A percentile compares a stretch with the other conserved stretches of the same genome.
These are phyloP conservation scores for Colius striatus DNA, from an alignment of 2,113 vertebrate species.

Conservation along the genomic window DNA sequence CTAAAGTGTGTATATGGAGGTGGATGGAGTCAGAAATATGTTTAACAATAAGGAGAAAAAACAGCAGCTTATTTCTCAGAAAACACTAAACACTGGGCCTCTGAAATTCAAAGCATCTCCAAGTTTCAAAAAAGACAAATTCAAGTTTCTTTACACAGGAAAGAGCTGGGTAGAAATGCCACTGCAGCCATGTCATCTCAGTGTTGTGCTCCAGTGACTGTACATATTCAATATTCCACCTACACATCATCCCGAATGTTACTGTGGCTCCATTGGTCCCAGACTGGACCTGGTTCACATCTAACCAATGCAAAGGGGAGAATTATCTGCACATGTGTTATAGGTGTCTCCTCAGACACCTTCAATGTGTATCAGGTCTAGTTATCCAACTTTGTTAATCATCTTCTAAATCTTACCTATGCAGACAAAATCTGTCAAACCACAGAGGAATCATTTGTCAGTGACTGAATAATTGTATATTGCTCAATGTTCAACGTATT, in stretches of 20 bases:
- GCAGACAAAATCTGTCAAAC: neutral
- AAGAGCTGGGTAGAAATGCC: neutral
- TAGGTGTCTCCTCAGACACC: neutral
- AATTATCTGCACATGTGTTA: neutral
- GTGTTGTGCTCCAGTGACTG: neutral
- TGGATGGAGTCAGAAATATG: neutral
- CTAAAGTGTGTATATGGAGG: neutral
- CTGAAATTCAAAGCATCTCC: neutral
- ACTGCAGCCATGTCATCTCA: neutral
- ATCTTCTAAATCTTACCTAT: neutral
- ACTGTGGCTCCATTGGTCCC: neutral
- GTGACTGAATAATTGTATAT: neutral
- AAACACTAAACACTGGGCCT: neutral
- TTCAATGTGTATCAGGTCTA: neutral
- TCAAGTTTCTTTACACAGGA: neutral
- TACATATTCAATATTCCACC: neutral
- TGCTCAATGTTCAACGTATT: neutral
- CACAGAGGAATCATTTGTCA: neutral
- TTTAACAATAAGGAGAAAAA: neutral
- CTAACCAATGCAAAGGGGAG: neutral
- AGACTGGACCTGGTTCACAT: neutral
- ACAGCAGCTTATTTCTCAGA: neutral
- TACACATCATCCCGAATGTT: neutral
- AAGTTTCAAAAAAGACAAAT: neutral
- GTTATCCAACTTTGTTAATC: neutral